Conservation (phyloP, 1,140 invertebrate species). For the Pygmarrhopalites habei region DNA sequence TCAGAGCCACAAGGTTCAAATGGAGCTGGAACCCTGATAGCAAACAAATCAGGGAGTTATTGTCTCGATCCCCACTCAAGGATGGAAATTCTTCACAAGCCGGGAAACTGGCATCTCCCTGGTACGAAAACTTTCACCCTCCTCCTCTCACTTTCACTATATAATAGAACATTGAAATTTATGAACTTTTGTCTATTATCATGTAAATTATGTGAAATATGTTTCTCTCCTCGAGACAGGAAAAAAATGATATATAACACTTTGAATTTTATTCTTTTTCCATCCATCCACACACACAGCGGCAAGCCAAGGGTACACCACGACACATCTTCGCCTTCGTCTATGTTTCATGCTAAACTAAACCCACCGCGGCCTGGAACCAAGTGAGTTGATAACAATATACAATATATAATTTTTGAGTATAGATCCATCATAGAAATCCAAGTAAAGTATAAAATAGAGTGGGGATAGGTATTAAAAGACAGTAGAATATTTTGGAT, state of each 20-base stretch:
- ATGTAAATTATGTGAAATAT: background rate
- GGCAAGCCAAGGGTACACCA: conserved; percentile 36
- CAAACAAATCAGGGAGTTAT: conserved; percentile 35
- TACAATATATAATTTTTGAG: too few species aligned
- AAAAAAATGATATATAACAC: background rate
- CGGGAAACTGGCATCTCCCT: conserved; percentile 25
- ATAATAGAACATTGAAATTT: too few species aligned
- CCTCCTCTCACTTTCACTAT: background rate
- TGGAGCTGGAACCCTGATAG: conserved; percentile 37
- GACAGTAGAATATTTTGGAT: too few species aligned
- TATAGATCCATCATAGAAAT: background rate
- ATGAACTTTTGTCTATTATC: too few species aligned
- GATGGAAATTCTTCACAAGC: conserved; percentile 36
- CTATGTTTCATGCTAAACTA: conserved; percentile 38
- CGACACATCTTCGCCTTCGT: conserved; percentile 36
- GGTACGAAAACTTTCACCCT: conserved; percentile 23
- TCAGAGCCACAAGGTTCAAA: conserved; percentile 28
- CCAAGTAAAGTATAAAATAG: background rate
- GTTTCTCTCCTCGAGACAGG: too few species aligned
- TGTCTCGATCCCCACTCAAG: conserved; percentile 31
- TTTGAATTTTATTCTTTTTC: background rate
- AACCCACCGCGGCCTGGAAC: conserved; percentile 30
- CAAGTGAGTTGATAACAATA: background rate
- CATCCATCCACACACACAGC: background rate
- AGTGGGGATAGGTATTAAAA: background rate